phyloP scores from a whole-genome alignment of 2,888 invertebrate species.

The Atrina japonica region DNA sequence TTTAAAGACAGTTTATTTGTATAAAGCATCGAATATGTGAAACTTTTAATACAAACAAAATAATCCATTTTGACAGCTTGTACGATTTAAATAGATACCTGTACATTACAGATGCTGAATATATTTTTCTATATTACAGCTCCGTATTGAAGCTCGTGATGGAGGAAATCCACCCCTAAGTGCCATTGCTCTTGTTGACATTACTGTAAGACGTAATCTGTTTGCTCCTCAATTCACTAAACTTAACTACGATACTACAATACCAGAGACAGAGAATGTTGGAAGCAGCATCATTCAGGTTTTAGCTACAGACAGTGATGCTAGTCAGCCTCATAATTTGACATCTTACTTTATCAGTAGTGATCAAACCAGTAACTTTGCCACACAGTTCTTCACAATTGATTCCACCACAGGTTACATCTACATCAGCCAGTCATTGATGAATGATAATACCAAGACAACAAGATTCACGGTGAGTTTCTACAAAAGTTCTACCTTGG shows the following conservation, averaged over 20 bases:
- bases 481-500: too few species aligned
- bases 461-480: conserved; percentile 49
- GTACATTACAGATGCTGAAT: too few species aligned
- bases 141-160: conserved; percentile 71
- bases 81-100: too few species aligned
- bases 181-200: conserved; percentile 60
- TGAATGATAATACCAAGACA: conserved; percentile 57
- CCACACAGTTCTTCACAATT: conserved; percentile 57
- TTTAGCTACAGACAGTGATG: conserved; percentile 61
- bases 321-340: conserved; percentile 45
- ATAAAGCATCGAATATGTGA: too few species aligned
- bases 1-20: too few species aligned
- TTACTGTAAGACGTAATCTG: conserved; percentile 63
- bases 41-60: too few species aligned
- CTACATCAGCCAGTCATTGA: conserved; percentile 58
- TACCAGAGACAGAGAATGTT: conserved; percentile 59
- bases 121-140: conserved; percentile 45
- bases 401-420: conserved; percentile 61
- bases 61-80: too few species aligned
- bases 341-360: conserved; percentile 47
- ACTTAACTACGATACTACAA: conserved; percentile 48
- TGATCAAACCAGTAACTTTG: conserved; percentile 36
- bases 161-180: conserved; percentile 68
- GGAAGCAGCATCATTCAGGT: conserved; percentile 54
- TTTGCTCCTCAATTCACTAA: conserved; percentile 56